A percentile compares a stretch with the other conserved stretches of the same genome.
Evolutionary conservation across 2,113 vertebrate species (phyloP).

Genomic region (Brachirus orientalis): DNA sequence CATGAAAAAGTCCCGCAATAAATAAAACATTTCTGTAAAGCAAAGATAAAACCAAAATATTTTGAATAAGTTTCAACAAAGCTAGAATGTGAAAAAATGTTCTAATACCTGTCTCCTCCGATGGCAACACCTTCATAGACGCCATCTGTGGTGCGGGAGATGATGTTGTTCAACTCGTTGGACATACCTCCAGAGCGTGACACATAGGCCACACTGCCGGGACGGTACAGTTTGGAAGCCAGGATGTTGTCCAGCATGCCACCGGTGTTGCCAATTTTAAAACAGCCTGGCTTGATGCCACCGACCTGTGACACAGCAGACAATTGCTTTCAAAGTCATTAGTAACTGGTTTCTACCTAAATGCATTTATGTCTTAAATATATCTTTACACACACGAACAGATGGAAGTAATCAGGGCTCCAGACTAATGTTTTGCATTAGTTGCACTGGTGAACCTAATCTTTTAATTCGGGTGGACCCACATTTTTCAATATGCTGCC

Average conservation of each 20-base stretch:
- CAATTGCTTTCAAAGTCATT: not conserved
- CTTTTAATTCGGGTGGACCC: too few relatives aligned
- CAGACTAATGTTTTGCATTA: too few relatives aligned
- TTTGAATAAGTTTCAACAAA: not conserved
- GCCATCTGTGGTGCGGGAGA: slow-evolving; percentile 93
- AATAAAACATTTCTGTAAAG: not conserved
- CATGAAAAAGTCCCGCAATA: not conserved
- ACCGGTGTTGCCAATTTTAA: slow-evolving; percentile 98
- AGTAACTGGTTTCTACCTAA: not conserved
- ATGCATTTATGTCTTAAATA: too few relatives aligned
- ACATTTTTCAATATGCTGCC: too few relatives aligned
- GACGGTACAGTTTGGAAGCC: slow-evolving; percentile 96
- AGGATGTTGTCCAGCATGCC: slow-evolving; percentile 99
- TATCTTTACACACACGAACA: too few relatives aligned
- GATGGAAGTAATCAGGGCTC: too few relatives aligned
- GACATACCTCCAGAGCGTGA: slow-evolving; percentile 98
- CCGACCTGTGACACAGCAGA: slow-evolving; percentile 85
- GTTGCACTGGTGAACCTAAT: too few relatives aligned
- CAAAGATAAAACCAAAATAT: not conserved
- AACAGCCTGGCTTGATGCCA: slow-evolving; percentile 97
- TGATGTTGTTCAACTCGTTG: slow-evolving; percentile 98
- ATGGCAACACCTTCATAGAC: slow-evolving; percentile 98
- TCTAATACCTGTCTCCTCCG: slow-evolving; percentile 91
- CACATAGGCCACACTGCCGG: slow-evolving; percentile 95
- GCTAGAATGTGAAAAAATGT: too few relatives aligned